Percentiles rank a stretch among this genome's conserved stretches.
These are phyloP conservation scores for Amazona guildingii DNA, from an alignment of 2,113 vertebrate genomes.

Conservation along the genomic window DNA sequence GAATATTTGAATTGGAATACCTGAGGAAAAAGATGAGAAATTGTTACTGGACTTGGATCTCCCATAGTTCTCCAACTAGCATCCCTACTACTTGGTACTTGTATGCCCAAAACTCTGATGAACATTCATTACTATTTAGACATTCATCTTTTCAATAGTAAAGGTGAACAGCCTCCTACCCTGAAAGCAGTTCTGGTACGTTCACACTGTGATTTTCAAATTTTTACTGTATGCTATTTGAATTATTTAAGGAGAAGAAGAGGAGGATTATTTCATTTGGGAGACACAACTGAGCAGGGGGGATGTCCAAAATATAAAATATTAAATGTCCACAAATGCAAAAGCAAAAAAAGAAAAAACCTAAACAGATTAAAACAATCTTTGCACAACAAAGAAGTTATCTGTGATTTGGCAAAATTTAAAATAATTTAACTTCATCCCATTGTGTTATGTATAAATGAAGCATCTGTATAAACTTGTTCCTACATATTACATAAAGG, in stretches of 20 bases:
- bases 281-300: conserved; percentile 47
- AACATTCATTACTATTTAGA: not conserved
- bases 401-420: conserved; percentile 29
- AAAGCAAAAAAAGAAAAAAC: not conserved
- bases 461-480: conserved; percentile 32
- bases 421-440: conserved; percentile 15
- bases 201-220: conserved; percentile 31
- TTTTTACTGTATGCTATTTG: conserved; percentile 57
- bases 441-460: conserved; percentile 25
- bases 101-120: not conserved
- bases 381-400: conserved; percentile 24
- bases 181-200: conserved; percentile 41
- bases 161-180: conserved; percentile 10
- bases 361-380: not conserved
- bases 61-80: not conserved
- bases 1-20: not conserved
- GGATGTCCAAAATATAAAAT: conserved; percentile 66
- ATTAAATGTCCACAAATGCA: conserved; percentile 43
- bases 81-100: not conserved
- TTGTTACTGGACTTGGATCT: not conserved
- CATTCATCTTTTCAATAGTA: not conserved
- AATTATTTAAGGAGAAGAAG: conserved; percentile 61
- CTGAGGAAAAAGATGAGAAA: not conserved
- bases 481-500: conserved; percentile 7
- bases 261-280: conserved; percentile 47